Base-by-base conservation (phyloP, 2,888 invertebrate species). In the Thysanoteuthis rhombus region DNA sequence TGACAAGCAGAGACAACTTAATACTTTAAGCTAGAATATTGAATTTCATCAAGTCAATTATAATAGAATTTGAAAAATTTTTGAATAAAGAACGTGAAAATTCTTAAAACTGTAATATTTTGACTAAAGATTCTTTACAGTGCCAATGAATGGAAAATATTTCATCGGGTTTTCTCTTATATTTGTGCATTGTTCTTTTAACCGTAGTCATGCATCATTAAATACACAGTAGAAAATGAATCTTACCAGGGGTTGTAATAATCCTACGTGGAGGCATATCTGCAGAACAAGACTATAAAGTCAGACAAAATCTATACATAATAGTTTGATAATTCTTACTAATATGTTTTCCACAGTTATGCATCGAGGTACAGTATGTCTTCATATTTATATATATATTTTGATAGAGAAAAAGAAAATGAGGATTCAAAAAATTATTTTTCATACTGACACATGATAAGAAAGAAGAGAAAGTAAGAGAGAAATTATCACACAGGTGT, bases 251-350 rank as follows among this genome's bases (percentile, higher is more conserved):
- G 16, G 75, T 75, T 75, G 75, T 75, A 12, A 75, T 75, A 75
- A 75, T 75, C 75, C 75, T 75, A 75, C 75, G 75, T 75, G 75
- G 75, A n/a, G 75, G n/a, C 75, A 75, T 75, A 75, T 75, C 75
- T 75, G 75, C n/a, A 75, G 75, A 75, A 75, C n/a, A 75, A 75
- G 75, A 75, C 75, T 75, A 75, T 75, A 75, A 75, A 75, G 75
- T 75, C 75, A 75, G 75, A 75, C n/a, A 52, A 75, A 75, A 75
- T n/a, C 75, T 75, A 75, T n/a, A 12, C 75, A 75, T 16, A 75
- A 75, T n/a, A n/a, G 19, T 75, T 75, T 75, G 75, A n/a, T 75
- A n/a, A 75, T 75, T 0, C 75, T 75, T 75, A 75, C n/a, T 75
- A n/a, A 75, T 75, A 36, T n/a, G 16, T 75, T 75, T 75, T 5